Conservation (phyloP, 2,888 invertebrate genomes). For the Spodoptera picta region DNA sequence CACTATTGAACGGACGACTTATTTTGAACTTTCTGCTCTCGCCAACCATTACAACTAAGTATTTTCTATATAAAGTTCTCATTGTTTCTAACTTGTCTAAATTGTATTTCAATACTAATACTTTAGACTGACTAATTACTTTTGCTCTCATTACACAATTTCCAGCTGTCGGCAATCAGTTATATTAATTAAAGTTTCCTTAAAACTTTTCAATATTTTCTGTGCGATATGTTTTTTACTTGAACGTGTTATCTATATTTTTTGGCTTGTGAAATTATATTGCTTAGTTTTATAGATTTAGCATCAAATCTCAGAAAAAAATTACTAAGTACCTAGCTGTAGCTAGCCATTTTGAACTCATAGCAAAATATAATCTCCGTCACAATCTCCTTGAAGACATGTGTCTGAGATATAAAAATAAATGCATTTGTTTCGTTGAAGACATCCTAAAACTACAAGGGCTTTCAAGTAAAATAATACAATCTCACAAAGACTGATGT, state of each 20-base stretch:
- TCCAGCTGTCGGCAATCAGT: too few relatives aligned
- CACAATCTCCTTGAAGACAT: not conserved
- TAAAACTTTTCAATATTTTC: too few relatives aligned
- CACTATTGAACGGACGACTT: constrained; percentile 48
- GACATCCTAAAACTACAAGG: not conserved
- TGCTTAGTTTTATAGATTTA: too few relatives aligned
- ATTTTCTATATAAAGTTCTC: constrained; percentile 45
- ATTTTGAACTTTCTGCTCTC: constrained; percentile 46
- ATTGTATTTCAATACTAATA: too few relatives aligned
- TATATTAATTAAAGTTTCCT: too few relatives aligned
- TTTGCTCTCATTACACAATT: too few relatives aligned
- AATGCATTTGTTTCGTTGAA: constrained; percentile 6
- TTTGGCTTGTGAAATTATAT: too few relatives aligned
- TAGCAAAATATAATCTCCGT: too few relatives aligned
- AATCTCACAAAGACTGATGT: constrained; percentile 32
- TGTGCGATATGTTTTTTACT: not conserved
- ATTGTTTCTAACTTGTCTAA: constrained; percentile 9
- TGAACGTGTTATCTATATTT: not conserved
- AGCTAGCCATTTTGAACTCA: too few relatives aligned
- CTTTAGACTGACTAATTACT: too few relatives aligned
- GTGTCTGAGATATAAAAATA: constrained; percentile 6
- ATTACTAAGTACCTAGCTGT: too few relatives aligned
- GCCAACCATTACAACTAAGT: constrained; percentile 39
- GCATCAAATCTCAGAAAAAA: too few relatives aligned
- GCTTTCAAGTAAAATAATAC: constrained; percentile 25